phyloP scores from a whole-genome alignment of 1,140 invertebrate species.

The Drosophila neocordata region DNA sequence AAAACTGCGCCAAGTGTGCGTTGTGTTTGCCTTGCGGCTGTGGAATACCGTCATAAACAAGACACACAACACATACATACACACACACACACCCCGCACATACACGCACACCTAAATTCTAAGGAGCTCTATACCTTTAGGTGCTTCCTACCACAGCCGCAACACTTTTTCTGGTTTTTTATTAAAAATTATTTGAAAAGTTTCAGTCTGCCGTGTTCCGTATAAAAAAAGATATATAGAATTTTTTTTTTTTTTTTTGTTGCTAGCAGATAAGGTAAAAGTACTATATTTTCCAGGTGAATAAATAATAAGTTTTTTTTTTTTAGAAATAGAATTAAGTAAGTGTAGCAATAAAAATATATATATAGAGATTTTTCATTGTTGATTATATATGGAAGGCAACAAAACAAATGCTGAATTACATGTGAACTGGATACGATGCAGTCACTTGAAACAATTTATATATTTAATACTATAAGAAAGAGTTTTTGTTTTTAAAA shows the following conservation, averaged over 20 bases:
- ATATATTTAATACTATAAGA: too few species aligned
- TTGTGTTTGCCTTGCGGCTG: conserved; percentile 46
- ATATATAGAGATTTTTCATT: neutral
- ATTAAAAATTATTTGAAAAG: conserved; percentile 76
- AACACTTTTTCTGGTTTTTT: conserved; percentile 60
- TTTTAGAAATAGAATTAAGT: conserved; percentile 1
- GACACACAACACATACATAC: conserved; percentile 18
- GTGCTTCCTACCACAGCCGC: conserved; percentile 55
- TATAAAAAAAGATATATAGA: conserved; percentile 33
- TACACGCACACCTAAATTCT: conserved; percentile 24
- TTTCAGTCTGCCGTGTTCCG: conserved; percentile 39
- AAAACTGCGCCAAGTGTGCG: conserved; percentile 59
- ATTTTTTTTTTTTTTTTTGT: neutral
- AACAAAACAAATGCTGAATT: too few species aligned
- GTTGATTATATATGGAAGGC: too few species aligned
- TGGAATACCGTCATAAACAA: conserved; percentile 60
- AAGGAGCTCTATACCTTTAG: conserved; percentile 41
- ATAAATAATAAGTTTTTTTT: conserved; percentile 3
- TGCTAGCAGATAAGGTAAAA: neutral
- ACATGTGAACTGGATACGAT: too few species aligned
- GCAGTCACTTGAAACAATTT: too few species aligned
- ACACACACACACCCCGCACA: conserved; percentile 13
- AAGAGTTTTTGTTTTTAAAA: too few species aligned
- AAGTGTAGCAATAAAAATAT: neutral
- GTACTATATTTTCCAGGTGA: conserved; percentile 1